Percentiles rank a stretch among this genome's conserved stretches.
These are phyloP conservation scores for Caranx melampygus DNA, from an alignment of 2,113 vertebrate species.

Conservation along the genomic window DNA sequence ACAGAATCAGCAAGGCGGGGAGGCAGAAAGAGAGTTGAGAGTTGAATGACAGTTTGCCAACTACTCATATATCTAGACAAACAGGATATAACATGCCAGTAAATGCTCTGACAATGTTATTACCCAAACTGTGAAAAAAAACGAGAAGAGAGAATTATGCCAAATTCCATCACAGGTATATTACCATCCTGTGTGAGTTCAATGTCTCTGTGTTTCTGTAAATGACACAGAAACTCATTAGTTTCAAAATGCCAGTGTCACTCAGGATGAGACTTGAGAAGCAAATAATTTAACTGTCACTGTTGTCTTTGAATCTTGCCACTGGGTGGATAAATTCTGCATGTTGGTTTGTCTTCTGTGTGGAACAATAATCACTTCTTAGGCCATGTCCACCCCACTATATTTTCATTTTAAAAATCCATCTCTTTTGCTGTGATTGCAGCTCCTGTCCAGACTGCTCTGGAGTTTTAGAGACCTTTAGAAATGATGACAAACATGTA, in stretches of 20 bases:
- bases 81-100: conserved; percentile 59
- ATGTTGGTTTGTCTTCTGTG: conserved; percentile 7
- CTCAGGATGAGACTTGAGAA: conserved; percentile 29
- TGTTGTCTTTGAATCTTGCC: conserved; percentile 19
- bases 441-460: too few relatives aligned
- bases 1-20: neutral
- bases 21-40: neutral
- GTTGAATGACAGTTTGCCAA: conserved; percentile 8
- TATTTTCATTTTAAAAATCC: too few relatives aligned
- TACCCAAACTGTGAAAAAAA: conserved; percentile 39
- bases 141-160: conserved; percentile 38
- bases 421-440: too few relatives aligned
- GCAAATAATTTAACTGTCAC: conserved; percentile 20
- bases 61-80: conserved; percentile 26
- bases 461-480: too few relatives aligned
- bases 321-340: neutral
- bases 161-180: conserved; percentile 58
- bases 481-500: too few relatives aligned
- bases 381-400: too few relatives aligned
- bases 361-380: neutral
- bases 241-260: conserved; percentile 68
- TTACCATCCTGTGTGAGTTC: conserved; percentile 56
- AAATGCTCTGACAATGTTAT: conserved; percentile 58
- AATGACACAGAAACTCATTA: conserved; percentile 75
- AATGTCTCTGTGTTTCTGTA: conserved; percentile 59